Evolutionary conservation across 2,888 invertebrate species (phyloP).

Genomic region (Magallana nippona): DNA sequence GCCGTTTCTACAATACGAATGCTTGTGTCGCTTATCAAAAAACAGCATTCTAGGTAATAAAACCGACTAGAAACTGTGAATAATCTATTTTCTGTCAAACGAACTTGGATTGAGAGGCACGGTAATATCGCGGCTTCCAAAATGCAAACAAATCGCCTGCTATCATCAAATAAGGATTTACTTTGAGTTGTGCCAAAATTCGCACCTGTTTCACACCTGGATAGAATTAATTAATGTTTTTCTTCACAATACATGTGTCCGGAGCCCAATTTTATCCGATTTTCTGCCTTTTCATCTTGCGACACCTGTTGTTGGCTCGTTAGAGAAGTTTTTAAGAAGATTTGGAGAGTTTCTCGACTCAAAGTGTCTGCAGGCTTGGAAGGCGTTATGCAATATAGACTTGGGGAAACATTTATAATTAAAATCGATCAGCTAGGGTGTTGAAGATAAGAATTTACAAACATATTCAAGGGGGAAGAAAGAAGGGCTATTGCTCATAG

Average conservation of each 20-base stretch:
- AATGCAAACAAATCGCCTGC: slow-evolving; percentile 33
- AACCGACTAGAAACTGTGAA: slow-evolving; percentile 20
- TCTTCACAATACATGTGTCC: slow-evolving; percentile 35
- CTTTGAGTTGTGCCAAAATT: slow-evolving; percentile 30
- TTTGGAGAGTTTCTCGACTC: slow-evolving; percentile 22
- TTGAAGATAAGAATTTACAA: neutral
- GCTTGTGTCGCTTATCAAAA: slow-evolving; percentile 35
- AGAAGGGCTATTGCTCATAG: neutral
- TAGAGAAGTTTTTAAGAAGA: neutral
- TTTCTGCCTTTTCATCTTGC: slow-evolving; percentile 31
- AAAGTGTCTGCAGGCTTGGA: neutral
- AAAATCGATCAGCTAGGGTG: neutral
- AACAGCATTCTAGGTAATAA: slow-evolving; percentile 24
- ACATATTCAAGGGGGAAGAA: neutral
- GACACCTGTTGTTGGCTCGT: slow-evolving; percentile 24
- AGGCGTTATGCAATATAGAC: slow-evolving; percentile 7
- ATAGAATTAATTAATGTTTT: slow-evolving; percentile 33
- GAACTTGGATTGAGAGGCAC: slow-evolving; percentile 32
- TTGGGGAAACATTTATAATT: slow-evolving; percentile 3
- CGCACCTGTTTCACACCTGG: slow-evolving; percentile 35
- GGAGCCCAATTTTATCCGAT: slow-evolving; percentile 30
- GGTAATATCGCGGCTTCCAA: slow-evolving; percentile 28
- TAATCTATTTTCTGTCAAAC: slow-evolving; percentile 35
- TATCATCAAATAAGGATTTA: slow-evolving; percentile 33
- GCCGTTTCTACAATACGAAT: slow-evolving; percentile 10